phyloP scores from a whole-genome alignment of 2,113 vertebrate species.

The Gasterosteus aculeatus region DNA sequence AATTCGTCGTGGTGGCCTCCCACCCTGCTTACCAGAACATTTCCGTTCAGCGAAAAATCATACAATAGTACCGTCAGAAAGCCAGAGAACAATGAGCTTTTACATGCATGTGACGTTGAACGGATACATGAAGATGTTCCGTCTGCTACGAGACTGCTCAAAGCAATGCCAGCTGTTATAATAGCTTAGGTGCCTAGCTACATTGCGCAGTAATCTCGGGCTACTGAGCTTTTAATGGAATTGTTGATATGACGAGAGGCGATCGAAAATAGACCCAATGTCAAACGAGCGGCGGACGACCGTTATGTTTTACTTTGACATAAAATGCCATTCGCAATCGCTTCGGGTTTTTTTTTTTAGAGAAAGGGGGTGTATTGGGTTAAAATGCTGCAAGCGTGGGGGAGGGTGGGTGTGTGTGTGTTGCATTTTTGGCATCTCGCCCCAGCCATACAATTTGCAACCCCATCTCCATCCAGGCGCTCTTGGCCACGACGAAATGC shows the following conservation, averaged over 20 bases:
- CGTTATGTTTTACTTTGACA: slow-evolving; percentile 20
- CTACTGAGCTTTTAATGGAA: slow-evolving; percentile 13
- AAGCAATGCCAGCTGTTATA: slow-evolving; percentile 32
- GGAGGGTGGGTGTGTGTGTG: slow-evolving; percentile 70
- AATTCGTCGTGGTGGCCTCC: slow-evolving; percentile 18
- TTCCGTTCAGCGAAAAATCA: slow-evolving; percentile 58
- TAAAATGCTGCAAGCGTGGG: slow-evolving; percentile 80
- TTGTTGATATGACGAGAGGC: background rate
- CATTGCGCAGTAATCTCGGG: slow-evolving; percentile 49
- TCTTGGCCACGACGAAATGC: slow-evolving; percentile 3
- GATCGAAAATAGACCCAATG: slow-evolving; percentile 2
- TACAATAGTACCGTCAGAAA: slow-evolving; percentile 32
- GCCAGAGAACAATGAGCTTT: slow-evolving; percentile 43
- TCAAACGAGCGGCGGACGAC: background rate
- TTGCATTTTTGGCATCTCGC: slow-evolving; percentile 64
- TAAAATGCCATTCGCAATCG: slow-evolving; percentile 38
- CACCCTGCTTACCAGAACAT: slow-evolving; percentile 32
- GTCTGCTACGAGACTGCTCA: background rate
- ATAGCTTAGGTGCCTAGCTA: slow-evolving; percentile 28
- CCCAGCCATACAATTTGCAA: slow-evolving; percentile 61
- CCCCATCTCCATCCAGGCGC: slow-evolving; percentile 23
- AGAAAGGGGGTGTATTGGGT: slow-evolving; percentile 65
- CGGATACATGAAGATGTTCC: slow-evolving; percentile 15
- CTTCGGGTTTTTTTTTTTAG: slow-evolving; percentile 56
- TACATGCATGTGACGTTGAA: slow-evolving; percentile 35